Conservation (phyloP, 2,797 vertebrate genomes). For the Channallabes apus region DNA sequence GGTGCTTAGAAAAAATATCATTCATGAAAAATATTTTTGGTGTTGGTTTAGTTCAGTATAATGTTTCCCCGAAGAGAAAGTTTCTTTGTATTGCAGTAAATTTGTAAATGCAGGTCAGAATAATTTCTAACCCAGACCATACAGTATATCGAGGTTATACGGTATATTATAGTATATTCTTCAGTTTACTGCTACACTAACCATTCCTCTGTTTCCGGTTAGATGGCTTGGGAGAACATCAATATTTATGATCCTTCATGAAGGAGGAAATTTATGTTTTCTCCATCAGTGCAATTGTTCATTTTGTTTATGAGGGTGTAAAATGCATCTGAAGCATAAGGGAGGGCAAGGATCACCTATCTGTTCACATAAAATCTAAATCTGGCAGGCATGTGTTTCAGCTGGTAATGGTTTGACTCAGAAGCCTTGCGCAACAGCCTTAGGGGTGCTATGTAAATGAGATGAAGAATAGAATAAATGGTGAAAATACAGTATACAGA, state of each 20-base stretch:
- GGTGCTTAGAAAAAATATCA: background rate
- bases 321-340: conserved; percentile 52
- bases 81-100: background rate
- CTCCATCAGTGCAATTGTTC: conserved; percentile 52
- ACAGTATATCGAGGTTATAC: background rate
- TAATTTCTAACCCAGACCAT: background rate
- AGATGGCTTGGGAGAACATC: conserved; percentile 29
- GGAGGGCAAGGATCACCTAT: conserved; percentile 42
- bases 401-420: conserved; percentile 37
- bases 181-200: conserved; percentile 26
- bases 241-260: conserved; percentile 62
- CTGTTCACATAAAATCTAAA: conserved; percentile 30
- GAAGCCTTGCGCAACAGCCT: background rate
- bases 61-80: background rate
- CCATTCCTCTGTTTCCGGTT: conserved; percentile 16
- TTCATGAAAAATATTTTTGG: background rate
- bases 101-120: background rate
- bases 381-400: background rate
- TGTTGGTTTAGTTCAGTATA: background rate
- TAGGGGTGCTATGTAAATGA: background rate
- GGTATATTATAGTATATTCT: background rate
- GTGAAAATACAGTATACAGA: background rate
- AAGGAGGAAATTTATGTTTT: conserved; percentile 60
- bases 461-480: background rate
- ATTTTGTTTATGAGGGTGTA: conserved; percentile 58